Percentiles rank a stretch among this genome's conserved stretches.
phyloP scores from a whole-genome alignment of 35 echinoderm and acorn worm genomes.

The Patiria miniata region DNA sequence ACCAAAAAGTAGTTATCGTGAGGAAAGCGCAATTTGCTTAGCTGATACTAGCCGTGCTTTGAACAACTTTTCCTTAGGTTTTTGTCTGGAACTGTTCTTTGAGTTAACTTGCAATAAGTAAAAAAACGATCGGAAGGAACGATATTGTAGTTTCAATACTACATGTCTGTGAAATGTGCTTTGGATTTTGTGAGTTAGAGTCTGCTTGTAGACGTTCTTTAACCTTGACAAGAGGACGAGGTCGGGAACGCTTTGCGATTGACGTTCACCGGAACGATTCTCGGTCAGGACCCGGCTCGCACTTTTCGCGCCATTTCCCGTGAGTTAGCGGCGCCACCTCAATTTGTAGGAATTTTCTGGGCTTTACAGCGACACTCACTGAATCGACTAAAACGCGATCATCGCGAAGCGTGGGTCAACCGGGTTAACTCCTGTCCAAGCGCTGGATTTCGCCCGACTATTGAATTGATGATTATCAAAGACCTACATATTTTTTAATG shows the following conservation, averaged over 20 bases:
- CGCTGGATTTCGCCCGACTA: constrained; percentile 12
- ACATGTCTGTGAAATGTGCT: no score
- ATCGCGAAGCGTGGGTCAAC: neutral
- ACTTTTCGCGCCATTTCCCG: constrained; percentile 17
- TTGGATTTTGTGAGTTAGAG: no score
- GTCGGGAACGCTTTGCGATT: neutral
- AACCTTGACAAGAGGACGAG: no score
- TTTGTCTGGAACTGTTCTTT: no score
- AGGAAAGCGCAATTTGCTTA: no score
- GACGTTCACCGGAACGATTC: neutral
- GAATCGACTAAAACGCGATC: constrained; percentile 24
- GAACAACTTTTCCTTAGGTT: no score
- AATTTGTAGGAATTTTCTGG: constrained; percentile 12
- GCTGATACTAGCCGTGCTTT: no score
- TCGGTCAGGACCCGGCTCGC: neutral
- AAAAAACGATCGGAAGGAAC: no score
- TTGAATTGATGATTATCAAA: neutral
- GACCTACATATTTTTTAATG: constrained; percentile 7
- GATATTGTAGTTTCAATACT: no score
- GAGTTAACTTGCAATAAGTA: no score
- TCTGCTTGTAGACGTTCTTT: no score
- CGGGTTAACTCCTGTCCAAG: constrained; percentile 13
- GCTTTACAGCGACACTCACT: constrained; percentile 21
- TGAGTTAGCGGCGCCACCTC: constrained; percentile 10
- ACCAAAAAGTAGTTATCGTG: no score